These are phyloP conservation scores for Nycteola revayana DNA, from an alignment of 2,888 invertebrate species.

Conservation along the genomic window DNA sequence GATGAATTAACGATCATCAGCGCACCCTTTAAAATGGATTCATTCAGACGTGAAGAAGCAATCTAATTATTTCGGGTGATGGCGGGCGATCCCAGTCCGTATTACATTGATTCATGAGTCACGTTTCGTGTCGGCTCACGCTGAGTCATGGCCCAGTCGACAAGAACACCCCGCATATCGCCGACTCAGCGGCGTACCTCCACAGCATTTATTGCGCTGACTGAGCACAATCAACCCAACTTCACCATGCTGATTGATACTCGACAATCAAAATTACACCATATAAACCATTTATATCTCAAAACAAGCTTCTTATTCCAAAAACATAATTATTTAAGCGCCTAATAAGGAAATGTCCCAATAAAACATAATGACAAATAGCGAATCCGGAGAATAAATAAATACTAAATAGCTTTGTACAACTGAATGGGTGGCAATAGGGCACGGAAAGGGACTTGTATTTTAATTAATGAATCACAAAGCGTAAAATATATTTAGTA, in stretches of 20 bases:
- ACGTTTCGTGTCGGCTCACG: conserved; percentile 44
- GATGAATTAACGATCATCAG: conserved; percentile 53
- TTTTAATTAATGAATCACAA: conserved; percentile 35
- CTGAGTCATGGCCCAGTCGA: conserved; percentile 64
- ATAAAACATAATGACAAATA: conserved; percentile 34
- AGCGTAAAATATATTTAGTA: conserved; percentile 29
- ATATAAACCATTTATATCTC: background rate
- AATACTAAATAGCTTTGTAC: conserved; percentile 14
- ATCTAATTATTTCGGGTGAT: conserved; percentile 75
- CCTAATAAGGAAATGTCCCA: conserved; percentile 16
- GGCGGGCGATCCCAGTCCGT: conserved; percentile 55
- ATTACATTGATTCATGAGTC: conserved; percentile 65
- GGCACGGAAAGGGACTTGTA: conserved; percentile 23
- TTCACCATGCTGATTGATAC: conserved; percentile 62
- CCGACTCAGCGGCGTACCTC: conserved; percentile 54
- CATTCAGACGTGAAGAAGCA: conserved; percentile 67
- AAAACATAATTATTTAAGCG: no score
- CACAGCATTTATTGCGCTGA: conserved; percentile 62
- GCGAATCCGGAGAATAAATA: conserved; percentile 34
- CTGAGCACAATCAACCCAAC: conserved; percentile 45
- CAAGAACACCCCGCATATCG: conserved; percentile 43
- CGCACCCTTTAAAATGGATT: conserved; percentile 60
- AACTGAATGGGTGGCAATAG: conserved; percentile 18
- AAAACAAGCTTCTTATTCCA: background rate
- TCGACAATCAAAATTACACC: conserved; percentile 46